Conservation (phyloP, 1,140 invertebrate species). For the Penaeus chinensis region DNA sequence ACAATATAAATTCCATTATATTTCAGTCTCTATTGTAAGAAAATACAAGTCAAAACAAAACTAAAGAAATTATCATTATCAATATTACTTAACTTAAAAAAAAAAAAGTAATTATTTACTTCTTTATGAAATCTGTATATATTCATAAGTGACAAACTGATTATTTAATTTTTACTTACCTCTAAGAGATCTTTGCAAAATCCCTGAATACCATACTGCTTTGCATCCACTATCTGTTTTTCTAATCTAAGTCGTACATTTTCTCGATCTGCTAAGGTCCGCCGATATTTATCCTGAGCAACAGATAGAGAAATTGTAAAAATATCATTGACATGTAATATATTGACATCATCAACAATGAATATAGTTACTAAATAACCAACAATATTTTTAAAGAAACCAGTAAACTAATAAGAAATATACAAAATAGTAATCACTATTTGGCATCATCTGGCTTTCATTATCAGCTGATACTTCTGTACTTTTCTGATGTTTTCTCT, state of each 20-base stretch:
- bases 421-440: too few species aligned
- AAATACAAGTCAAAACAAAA: too few species aligned
- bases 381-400: too few species aligned
- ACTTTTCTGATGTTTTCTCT: not conserved
- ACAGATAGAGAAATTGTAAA: not conserved
- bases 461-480: not conserved
- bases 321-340: not conserved
- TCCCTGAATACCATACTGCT: constrained; percentile 62
- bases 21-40: too few species aligned
- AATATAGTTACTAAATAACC: too few species aligned
- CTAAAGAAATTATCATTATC: too few species aligned
- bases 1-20: not conserved
- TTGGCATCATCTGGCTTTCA: not conserved
- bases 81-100: not conserved
- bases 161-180: constrained; percentile 26
- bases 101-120: not conserved
- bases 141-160: not conserved
- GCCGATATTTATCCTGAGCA: constrained; percentile 63
- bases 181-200: constrained; percentile 63
- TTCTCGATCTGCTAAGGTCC: constrained; percentile 62
- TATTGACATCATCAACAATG: too few species aligned
- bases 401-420: too few species aligned
- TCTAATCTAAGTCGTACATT: constrained; percentile 60
- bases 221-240: constrained; percentile 60
- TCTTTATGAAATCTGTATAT: not conserved